These are phyloP conservation scores for Drosophila azteca DNA, from an alignment of 1,140 invertebrate species.

Conservation along the genomic window DNA sequence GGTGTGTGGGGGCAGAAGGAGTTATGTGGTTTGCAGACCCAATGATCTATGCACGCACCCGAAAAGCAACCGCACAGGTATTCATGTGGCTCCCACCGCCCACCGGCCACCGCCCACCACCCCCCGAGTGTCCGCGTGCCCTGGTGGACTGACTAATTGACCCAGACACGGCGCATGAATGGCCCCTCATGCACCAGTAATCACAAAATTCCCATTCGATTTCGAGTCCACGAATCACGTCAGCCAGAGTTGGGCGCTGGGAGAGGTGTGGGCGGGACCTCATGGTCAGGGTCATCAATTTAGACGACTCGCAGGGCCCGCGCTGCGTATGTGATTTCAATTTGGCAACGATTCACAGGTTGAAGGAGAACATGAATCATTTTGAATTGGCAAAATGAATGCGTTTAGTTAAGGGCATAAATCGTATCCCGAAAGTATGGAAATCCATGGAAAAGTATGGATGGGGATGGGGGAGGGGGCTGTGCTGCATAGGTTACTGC, in stretches of 20 bases:
- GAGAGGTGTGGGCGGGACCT: background rate
- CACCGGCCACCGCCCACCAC: background rate
- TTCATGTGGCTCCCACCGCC: background rate
- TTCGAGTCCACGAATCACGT: conserved; percentile 21
- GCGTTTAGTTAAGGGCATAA: too few species aligned
- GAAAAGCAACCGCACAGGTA: conserved; percentile 1
- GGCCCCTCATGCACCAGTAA: conserved; percentile 48
- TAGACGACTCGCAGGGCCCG: background rate
- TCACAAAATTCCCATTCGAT: conserved; percentile 39
- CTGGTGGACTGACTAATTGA: conserved; percentile 44
- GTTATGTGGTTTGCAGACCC: conserved; percentile 18
- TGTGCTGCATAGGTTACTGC: too few species aligned
- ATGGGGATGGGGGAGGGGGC: too few species aligned
- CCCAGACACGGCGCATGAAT: conserved; percentile 44
- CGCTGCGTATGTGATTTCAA: conserved; percentile 30
- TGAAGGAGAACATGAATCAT: conserved; percentile 10
- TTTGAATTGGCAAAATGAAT: too few species aligned
- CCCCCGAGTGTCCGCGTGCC: background rate
- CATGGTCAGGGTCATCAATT: conserved; percentile 45
- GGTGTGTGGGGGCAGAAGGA: background rate
- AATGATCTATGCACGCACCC: conserved; percentile 37
- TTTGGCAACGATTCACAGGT: background rate
- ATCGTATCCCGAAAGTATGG: too few species aligned
- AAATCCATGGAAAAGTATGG: too few species aligned
- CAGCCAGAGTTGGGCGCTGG: background rate